phyloP scores from a whole-genome alignment of 2,888 invertebrate species.

The Nudaria mundana region DNA sequence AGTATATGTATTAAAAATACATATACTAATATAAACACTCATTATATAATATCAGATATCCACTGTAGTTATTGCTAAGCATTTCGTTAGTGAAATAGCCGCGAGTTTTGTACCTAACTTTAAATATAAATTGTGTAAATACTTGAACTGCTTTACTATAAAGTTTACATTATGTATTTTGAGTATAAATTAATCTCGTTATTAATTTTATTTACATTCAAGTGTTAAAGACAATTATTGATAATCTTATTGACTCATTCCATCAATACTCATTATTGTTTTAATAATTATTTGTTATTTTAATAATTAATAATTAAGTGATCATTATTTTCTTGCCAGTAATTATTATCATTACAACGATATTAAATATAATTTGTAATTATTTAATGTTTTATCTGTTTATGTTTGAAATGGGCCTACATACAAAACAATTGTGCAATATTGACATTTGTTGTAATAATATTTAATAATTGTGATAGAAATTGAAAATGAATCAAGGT shows the following conservation, averaged over 20 bases:
- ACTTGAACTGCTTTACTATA: constrained; percentile 29
- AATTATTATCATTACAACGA: constrained; percentile 45
- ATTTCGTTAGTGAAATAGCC: constrained; percentile 16
- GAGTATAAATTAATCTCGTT: constrained; percentile 8
- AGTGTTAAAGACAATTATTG: constrained; percentile 27
- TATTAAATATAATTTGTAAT: constrained; percentile 28
- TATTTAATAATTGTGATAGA: constrained; percentile 15
- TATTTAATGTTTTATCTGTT: constrained; percentile 16
- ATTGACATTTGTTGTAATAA: constrained; percentile 28
- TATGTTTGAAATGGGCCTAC: constrained; percentile 44
- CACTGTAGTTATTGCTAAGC: constrained; percentile 11
- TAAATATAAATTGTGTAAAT: constrained; percentile 25
- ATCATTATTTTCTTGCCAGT: constrained; percentile 47
- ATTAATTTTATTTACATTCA: constrained; percentile 18
- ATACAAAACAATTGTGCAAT: constrained; percentile 43
- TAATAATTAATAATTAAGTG: constrained; percentile 14
- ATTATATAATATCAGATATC: not conserved
- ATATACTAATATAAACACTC: not conserved
- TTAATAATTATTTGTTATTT: constrained; percentile 22
- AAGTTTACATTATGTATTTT: constrained; percentile 19
- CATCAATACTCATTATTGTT: constrained; percentile 47
- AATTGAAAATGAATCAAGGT: too few relatives aligned
- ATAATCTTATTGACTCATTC: constrained; percentile 39
- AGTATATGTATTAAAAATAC: not conserved
- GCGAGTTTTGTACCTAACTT: constrained; percentile 21